Base-by-base conservation (phyloP, 2,113 vertebrate genomes). In the Emydocephalus ijimae region DNA sequence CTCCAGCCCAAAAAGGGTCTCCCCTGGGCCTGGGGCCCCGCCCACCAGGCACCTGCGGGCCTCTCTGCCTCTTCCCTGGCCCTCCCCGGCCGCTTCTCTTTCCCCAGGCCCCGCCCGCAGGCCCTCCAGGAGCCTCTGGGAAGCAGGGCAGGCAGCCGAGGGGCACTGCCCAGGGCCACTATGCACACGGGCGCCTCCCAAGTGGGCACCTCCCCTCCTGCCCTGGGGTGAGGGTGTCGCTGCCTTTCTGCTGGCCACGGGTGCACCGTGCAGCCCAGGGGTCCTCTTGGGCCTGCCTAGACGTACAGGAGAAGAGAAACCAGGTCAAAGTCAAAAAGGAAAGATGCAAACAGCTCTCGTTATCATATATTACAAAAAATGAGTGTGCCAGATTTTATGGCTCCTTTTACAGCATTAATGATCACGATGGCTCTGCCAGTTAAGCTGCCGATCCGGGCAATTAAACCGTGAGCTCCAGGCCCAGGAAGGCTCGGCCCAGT, bases 391-490 rank as follows among this genome's bases (percentile, higher is more conserved):
- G 91, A 81, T 11, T 96, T 97, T 96, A 96, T 94, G 92, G 95
- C 39, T 94, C 96, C 94, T 96, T 96, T 96, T 96, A 96, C 91
- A 91, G 93, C 93, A 90, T 96, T 96, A 96, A 96, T 96, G 96
- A 97, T 95, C 94, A 95, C 54, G 90, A 95, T 93, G 95, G 93
- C 95, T 96, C 95, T 85, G 91, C 92, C 92, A 95, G 95, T 93
- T 94, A 64, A 6, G 92, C 93, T 91, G 94, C 93, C 90, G 95
- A 93, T 95, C 93, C 4, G 93, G 93, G 89, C 95, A 96, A 96
- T 97, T 96, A 97, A 96, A 94, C 94, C 92, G 92, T 94, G 93
- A 4, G 94, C 92, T 96, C 88, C 89, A 94, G 93, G 92, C 93
- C 94, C 92, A 92, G 94, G 89, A 88, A 1, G 26, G 87, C 39